A percentile compares a stretch with the other conserved stretches of the same genome.
These are phyloP conservation scores for Chaetodon trifasciatus DNA, from an alignment of 2,797 vertebrate species.

Conservation along the genomic window DNA sequence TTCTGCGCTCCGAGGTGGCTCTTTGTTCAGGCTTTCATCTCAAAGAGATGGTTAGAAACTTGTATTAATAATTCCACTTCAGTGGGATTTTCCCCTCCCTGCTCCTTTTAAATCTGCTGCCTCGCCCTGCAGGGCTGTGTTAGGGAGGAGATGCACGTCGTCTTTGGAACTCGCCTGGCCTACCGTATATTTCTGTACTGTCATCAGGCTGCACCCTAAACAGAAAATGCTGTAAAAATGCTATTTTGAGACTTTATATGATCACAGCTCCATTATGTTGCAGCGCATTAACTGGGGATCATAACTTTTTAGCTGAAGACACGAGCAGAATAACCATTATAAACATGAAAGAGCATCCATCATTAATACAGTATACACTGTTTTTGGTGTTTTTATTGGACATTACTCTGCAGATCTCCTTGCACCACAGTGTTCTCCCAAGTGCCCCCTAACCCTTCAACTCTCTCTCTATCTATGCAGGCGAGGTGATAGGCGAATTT, in stretches of 20 bases:
- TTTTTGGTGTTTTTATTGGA: conserved; percentile 10
- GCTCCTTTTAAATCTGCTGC: conserved; percentile 36
- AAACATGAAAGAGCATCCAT: conserved; percentile 7
- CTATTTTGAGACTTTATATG: conserved; percentile 26
- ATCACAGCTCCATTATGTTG: conserved; percentile 25
- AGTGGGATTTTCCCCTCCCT: conserved; percentile 20
- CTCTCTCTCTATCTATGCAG: conserved; percentile 6
- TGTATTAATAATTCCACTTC: conserved; percentile 58
- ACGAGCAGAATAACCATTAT: conserved; percentile 1
- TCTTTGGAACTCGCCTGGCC: conserved; percentile 19
- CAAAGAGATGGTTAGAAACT: conserved; percentile 31
- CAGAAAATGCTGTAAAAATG: conserved; percentile 24
- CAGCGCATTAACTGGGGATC: not conserved
- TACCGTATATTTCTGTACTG: conserved; percentile 10
- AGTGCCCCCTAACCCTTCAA: conserved; percentile 3
- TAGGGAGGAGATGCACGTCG: not conserved
- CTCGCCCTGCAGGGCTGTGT: conserved; percentile 24
- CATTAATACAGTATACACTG: not conserved
- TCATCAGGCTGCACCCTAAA: conserved; percentile 12
- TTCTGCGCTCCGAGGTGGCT: conserved; percentile 7
- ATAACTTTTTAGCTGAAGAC: not conserved
- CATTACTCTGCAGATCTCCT: not conserved
- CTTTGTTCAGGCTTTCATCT: conserved; percentile 61
- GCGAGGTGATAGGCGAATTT: conserved; percentile 60
- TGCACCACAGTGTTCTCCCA: conserved; percentile 11